phyloP scores from a whole-genome alignment of 2,888 invertebrate species.

The Diaprepes abbreviatus region DNA sequence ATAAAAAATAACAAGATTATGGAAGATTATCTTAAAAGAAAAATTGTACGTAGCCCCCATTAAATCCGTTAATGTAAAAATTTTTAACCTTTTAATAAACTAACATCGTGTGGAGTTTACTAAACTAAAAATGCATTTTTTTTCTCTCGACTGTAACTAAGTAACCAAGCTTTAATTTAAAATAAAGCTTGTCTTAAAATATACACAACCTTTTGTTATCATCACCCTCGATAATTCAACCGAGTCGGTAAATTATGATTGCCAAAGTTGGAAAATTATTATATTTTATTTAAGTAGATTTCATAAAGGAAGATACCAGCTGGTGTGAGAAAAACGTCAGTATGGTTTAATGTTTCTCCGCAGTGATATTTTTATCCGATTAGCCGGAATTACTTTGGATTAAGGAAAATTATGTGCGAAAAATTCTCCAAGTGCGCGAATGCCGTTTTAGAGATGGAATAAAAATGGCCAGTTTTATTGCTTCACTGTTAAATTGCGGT shows the following conservation, averaged over 20 bases:
- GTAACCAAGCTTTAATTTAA: too few species aligned
- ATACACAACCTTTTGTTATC: too few species aligned
- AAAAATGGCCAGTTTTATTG: neutral
- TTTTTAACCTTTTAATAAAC: too few species aligned
- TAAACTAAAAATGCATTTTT: too few species aligned
- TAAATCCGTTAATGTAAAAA: too few species aligned
- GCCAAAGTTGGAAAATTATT: slow-evolving; percentile 2
- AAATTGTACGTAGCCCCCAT: too few species aligned
- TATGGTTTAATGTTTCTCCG: slow-evolving; percentile 18
- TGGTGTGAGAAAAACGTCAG: slow-evolving; percentile 21
- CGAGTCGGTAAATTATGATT: neutral
- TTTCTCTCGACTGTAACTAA: too few species aligned
- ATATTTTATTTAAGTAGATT: neutral
- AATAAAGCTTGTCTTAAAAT: too few species aligned
- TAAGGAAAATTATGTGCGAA: slow-evolving; percentile 14
- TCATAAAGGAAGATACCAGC: neutral
- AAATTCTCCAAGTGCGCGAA: neutral
- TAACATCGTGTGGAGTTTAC: too few species aligned
- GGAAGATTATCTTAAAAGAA: too few species aligned
- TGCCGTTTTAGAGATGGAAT: neutral
- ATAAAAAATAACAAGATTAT: too few species aligned
- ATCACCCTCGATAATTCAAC: too few species aligned
- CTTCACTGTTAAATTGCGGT: neutral
- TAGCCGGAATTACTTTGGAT: slow-evolving; percentile 17
- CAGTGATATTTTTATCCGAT: slow-evolving; percentile 20